Base-by-base conservation (phyloP, 2,113 vertebrate species). In the Pollimyrus isidori region DNA sequence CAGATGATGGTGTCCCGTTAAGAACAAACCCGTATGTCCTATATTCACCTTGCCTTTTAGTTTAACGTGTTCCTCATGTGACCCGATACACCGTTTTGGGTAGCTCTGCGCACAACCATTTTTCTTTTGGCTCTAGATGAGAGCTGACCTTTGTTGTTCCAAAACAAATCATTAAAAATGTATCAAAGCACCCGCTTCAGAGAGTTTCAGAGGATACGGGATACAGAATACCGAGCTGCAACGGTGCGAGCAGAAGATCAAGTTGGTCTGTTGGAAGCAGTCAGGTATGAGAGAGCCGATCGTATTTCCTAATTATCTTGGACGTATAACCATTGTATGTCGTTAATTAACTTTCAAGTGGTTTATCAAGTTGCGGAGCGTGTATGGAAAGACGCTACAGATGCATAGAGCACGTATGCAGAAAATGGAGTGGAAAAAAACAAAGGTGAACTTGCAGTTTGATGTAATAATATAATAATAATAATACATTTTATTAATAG, bases 91-190 rank as follows among this genome's bases (percentile, higher is more conserved):
- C 35, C 39, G 73, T 80, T 80, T 80, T 80, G 35, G 35, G 35
- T 42, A 80, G 35, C 30, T 17, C 73, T 80, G 73, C 35, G 6
- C 35, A 17, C 73, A 39, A 19, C 73, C 1, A 19, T 80, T 42
- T 19, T 42, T 17, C 30, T 11, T 80, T 80, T 80, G 73, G 73
- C 73, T 80, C 35, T 35, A 80, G 35, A 80, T 80, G 73, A 42
- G 73, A 48, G 82, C 82, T 84, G 82, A 46, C 82, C 21, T 84
- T 48, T 45, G 82, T 48, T 45, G 42, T 84, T 46, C 21, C 48
- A 84, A 84, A 84, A 84, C 82, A 23, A 84, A 84, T 13, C 73
- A 80, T 84, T 10, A 84, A 48, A 84, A 48, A 46, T 84, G 35
- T 84, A 84, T n/a, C 19, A 46, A 84, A 45, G 45, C 82, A 84